Conservation (phyloP, 2,888 invertebrate species). For the Phortica okadai region DNA sequence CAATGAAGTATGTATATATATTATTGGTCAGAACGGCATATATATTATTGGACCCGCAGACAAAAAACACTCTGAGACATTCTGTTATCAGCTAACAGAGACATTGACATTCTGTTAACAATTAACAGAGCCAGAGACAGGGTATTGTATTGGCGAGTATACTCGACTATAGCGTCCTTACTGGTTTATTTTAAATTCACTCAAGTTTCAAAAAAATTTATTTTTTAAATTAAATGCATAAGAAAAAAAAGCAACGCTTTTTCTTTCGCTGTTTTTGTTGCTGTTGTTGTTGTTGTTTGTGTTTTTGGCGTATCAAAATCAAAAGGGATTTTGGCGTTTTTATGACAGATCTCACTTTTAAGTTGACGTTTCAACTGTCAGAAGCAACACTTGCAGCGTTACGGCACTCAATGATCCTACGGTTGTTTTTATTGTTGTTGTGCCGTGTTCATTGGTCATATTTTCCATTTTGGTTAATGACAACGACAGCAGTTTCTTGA, state of each 20-base stretch:
- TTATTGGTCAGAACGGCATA: too few relatives aligned
- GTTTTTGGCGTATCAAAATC: conserved; percentile 42
- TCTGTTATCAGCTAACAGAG: too few relatives aligned
- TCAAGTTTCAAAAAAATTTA: background rate
- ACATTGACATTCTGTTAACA: too few relatives aligned
- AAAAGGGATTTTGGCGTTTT: conserved; percentile 54
- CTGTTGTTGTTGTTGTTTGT: background rate
- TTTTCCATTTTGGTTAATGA: conserved; percentile 40
- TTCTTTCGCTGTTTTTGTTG: background rate
- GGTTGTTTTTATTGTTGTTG: conserved; percentile 37
- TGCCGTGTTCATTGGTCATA: conserved; percentile 36
- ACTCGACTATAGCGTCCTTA: too few relatives aligned
- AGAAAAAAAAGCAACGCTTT: background rate
- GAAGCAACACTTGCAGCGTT: conserved; percentile 61
- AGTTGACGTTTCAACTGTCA: conserved; percentile 64
- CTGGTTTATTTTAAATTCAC: too few relatives aligned
- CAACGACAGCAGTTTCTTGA: conserved; percentile 49
- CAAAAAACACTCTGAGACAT: too few relatives aligned
- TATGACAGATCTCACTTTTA: conserved; percentile 68
- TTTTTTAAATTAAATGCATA: background rate
- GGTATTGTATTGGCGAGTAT: background rate
- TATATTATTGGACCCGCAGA: too few relatives aligned
- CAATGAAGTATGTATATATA: too few relatives aligned
- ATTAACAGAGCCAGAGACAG: too few relatives aligned
- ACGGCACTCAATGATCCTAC: conserved; percentile 50